A percentile compares a stretch with the other conserved stretches of the same genome.
These are phyloP conservation scores for Puma concolor DNA, from an alignment of 2,113 vertebrate genomes.

Conservation along the genomic window DNA sequence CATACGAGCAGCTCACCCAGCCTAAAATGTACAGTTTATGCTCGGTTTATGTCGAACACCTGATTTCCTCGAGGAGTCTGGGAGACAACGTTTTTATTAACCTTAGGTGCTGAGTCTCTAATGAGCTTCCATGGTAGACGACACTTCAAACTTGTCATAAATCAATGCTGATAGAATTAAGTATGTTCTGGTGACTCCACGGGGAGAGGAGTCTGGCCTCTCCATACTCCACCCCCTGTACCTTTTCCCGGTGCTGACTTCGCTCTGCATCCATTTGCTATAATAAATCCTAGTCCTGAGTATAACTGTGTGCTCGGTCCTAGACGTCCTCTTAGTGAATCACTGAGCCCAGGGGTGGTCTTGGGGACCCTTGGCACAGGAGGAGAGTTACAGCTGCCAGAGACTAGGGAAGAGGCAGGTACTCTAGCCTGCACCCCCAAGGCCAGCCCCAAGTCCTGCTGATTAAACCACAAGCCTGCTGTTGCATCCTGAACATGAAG, in stretches of 20 bases:
- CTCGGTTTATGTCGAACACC: neutral
- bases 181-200: neutral
- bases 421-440: neutral
- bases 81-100: neutral
- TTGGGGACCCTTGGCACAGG: neutral
- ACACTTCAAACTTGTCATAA: neutral
- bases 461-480: neutral
- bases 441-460: neutral
- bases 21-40: neutral
- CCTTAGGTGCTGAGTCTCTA: neutral
- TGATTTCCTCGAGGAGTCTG: neutral
- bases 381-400: neutral
- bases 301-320: neutral
- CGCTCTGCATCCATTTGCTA: neutral
- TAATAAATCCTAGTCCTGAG: neutral
- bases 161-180: neutral
- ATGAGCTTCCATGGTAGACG: neutral
- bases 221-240: accelerated
- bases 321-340: neutral
- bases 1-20: neutral
- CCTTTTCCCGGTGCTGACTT: neutral
- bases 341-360: neutral
- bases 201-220: neutral
- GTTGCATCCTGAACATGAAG: neutral
- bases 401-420: neutral